Evolutionary conservation across 2,888 invertebrate genomes (phyloP).

Genomic region (Brenthis daphne): DNA sequence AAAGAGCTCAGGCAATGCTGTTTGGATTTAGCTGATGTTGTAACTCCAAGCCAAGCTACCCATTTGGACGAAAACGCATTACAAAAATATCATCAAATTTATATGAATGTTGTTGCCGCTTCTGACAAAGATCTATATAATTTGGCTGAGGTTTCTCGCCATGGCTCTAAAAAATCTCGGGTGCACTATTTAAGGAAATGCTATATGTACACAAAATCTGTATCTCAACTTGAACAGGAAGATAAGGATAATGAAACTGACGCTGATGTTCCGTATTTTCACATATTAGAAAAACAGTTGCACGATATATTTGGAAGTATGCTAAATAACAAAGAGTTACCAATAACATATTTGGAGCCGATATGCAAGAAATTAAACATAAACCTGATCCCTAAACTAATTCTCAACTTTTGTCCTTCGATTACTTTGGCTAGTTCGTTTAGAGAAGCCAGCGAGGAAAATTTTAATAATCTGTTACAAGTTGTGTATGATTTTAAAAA

Average conservation of each 20-base stretch:
- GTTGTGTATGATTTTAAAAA: constrained; percentile 72
- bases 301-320: constrained; percentile 85
- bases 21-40: constrained; percentile 69
- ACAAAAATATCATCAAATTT: constrained; percentile 76
- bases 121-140: constrained; percentile 76
- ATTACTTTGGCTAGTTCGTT: constrained; percentile 72
- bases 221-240: constrained; percentile 75
- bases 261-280: constrained; percentile 70
- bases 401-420: constrained; percentile 87
- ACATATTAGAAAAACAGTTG: constrained; percentile 77
- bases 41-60: constrained; percentile 51
- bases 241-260: constrained; percentile 54
- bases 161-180: constrained; percentile 65
- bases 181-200: constrained; percentile 79
- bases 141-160: constrained; percentile 64
- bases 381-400: constrained; percentile 88
- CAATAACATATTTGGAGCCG: constrained; percentile 86
- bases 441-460: constrained; percentile 65
- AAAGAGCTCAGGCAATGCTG: constrained; percentile 75
- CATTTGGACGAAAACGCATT: constrained; percentile 60
- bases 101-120: constrained; percentile 74
- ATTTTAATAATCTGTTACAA: constrained; percentile 67
- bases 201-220: constrained; percentile 82
- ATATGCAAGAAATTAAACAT: constrained; percentile 87
- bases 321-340: constrained; percentile 85